These are phyloP conservation scores for Drosophila lutescens DNA, from an alignment of 2,888 invertebrate genomes.

Conservation along the genomic window DNA sequence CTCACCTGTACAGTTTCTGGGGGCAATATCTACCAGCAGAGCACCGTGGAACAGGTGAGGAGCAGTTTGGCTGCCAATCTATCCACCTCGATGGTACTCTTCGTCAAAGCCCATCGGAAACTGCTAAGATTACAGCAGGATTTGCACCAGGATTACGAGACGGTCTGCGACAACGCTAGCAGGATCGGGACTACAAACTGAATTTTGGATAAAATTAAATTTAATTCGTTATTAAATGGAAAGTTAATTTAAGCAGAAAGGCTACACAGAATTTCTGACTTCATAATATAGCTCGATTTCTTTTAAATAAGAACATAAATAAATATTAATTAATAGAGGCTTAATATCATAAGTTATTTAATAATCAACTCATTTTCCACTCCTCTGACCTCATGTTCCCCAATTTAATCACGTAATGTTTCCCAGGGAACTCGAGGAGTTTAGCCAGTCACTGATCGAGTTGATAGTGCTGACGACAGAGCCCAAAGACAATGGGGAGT, in stretches of 20 bases:
- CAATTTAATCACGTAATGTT: constrained; percentile 22
- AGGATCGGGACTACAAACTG: not conserved
- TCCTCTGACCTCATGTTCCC: constrained; percentile 6
- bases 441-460: constrained; percentile 34
- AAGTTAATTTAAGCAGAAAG: too few species aligned
- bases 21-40: constrained; percentile 57
- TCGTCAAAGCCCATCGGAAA: constrained; percentile 53
- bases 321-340: not conserved
- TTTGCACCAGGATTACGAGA: not conserved
- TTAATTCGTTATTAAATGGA: not conserved
- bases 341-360: not conserved
- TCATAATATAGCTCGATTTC: too few species aligned
- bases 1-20: constrained; percentile 52
- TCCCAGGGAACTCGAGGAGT: constrained; percentile 23
- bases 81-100: constrained; percentile 34
- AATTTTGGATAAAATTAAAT: constrained; percentile 2
- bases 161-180: not conserved
- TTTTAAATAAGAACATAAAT: not conserved
- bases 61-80: constrained; percentile 31
- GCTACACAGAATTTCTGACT: too few species aligned
- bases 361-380: constrained; percentile 18
- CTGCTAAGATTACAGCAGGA: constrained; percentile 5
- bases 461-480: constrained; percentile 20
- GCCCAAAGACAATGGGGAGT: constrained; percentile 38
- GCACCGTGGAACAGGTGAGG: constrained; percentile 55